Conservation (phyloP, 2,797 vertebrate genomes). For the Esox lucius region DNA sequence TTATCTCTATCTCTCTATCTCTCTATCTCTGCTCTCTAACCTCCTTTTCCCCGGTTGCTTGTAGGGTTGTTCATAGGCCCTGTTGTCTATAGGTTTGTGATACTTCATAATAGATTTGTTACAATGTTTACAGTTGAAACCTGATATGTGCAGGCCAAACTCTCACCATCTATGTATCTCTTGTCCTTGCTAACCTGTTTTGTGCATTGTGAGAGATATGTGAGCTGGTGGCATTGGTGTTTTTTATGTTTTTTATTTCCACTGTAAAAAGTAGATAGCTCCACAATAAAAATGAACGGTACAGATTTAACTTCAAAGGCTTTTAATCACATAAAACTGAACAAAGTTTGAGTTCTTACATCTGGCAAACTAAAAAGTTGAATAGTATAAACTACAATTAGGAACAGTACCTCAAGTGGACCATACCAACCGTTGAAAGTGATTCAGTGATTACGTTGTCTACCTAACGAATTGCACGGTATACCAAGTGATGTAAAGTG, state of each 20-base stretch:
- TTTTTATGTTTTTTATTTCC: no score
- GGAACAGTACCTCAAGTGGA: constrained; percentile 13
- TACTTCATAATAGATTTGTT: background rate
- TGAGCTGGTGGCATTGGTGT: no score
- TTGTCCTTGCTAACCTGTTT: background rate
- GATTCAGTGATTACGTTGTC: background rate
- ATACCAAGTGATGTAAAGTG: background rate
- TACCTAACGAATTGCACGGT: background rate
- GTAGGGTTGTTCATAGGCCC: background rate
- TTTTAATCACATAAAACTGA: background rate
- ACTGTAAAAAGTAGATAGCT: no score
- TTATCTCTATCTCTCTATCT: background rate
- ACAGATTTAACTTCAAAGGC: background rate
- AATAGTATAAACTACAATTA: background rate
- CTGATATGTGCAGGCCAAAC: background rate
- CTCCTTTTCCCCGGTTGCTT: background rate
- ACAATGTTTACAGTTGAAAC: background rate
- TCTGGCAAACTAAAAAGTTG: background rate
- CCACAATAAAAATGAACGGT: background rate
- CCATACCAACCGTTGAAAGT: constrained; percentile 11
- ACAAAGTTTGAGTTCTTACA: background rate
- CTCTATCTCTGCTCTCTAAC: background rate
- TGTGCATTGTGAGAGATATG: background rate
- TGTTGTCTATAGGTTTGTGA: background rate
- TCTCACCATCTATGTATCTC: background rate